Evolutionary conservation across 2,888 invertebrate genomes (phyloP).

Genomic region (Micoletzkya japonica): DNA sequence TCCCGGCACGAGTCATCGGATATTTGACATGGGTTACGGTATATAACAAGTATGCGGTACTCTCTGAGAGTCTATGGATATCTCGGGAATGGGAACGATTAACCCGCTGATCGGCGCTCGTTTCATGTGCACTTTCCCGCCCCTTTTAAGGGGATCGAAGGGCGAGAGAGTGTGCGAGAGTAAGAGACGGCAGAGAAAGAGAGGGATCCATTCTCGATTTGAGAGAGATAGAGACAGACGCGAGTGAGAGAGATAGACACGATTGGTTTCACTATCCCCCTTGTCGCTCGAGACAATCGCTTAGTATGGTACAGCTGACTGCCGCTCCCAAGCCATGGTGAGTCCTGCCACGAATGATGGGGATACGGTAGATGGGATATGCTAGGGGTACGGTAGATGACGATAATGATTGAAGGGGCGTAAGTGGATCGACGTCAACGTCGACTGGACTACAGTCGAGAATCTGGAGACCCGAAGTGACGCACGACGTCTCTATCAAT

Average conservation of each 20-base stretch:
- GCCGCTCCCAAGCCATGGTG: conserved; percentile 48
- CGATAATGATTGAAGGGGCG: conserved; percentile 36
- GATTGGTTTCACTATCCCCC: neutral
- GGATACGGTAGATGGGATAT: neutral
- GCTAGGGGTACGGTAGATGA: neutral
- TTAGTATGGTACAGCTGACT: conserved; percentile 42
- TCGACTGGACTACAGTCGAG: conserved; percentile 30
- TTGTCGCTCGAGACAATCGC: neutral
- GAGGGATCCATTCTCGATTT: neutral
- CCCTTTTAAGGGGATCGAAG: neutral
- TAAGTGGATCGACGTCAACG: conserved; percentile 31
- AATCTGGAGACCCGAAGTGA: conserved; percentile 51
- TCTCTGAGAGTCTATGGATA: no score
- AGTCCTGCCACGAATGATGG: neutral
- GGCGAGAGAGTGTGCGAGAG: conserved; percentile 1
- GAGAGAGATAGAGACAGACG: neutral
- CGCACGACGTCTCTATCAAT: conserved; percentile 38
- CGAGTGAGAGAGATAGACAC: no score
- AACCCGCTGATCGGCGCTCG: no score
- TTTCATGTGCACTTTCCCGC: no score
- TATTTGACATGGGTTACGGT: no score
- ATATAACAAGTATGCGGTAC: no score
- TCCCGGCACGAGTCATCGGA: no score
- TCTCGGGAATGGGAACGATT: no score
- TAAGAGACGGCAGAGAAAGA: neutral